Evolutionary conservation across 2,888 invertebrate genomes (phyloP), one percentile per base, ranked within the genome.

Genomic region (Nycteola revayana): DNA sequence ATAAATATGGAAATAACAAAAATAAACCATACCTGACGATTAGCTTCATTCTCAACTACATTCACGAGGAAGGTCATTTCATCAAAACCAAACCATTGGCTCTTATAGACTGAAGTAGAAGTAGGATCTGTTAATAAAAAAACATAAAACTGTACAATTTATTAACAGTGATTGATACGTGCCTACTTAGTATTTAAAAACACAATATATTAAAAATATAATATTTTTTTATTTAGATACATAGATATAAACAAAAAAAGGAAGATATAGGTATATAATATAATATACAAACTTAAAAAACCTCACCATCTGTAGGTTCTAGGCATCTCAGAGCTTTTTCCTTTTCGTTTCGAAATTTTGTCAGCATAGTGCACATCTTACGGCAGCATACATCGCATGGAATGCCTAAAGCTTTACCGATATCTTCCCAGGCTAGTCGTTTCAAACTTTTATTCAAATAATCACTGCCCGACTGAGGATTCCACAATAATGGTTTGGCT

Each of bases 271-370:
- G n/a, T n/a, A n/a, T n/a, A n/a, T n/a, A n/a, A n/a, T n/a, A n/a
- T n/a, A n/a, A n/a, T n/a, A n/a, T n/a, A n/a, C n/a, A n/a, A n/a
- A n/a, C n/a, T n/a, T n/a, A n/a, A n/a, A n/a, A n/a, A n/a, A n/a
- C n/a, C n/a, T n/a, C n/a, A n/a, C n/a, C n/a, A n/a, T n/a, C n/a
- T n/a, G n/a, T n/a, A n/a, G n/a, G n/a, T n/a, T n/a, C n/a, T n/a
- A n/a, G n/a, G n/a, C n/a, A n/a, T n/a, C n/a, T n/a, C n/a, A 14
- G 14, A 3, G 65, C 49, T 49, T 64, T 75, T 0, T 65, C 49
- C 40, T 75, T 76, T 55, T 75, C 75, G 42, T 74, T 54, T 48
- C 72, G 52, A 36, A 72, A 70, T 10, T 68, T 68, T 8, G 72
- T 69, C 58, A 66, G 57, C 22, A 75, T 47, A 39, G 65, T 51